Conservation (phyloP, 2,888 invertebrate species). For the Hemistola chrysoprasaria region DNA sequence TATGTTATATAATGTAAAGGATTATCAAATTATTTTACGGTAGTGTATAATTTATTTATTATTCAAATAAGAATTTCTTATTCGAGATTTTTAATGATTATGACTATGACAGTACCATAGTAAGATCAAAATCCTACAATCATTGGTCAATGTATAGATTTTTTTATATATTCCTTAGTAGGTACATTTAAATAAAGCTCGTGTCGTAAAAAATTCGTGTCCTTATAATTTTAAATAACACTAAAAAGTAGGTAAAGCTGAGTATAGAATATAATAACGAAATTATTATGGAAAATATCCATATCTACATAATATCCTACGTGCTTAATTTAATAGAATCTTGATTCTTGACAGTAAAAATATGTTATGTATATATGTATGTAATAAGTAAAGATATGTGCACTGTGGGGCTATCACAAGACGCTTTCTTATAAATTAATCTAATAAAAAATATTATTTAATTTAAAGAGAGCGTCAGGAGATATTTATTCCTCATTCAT, state of each 20-base stretch:
- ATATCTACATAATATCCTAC: constrained; percentile 23
- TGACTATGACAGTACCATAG: no score
- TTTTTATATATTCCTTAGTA: no score
- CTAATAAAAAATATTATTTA: not conserved
- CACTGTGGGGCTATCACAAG: constrained; percentile 19
- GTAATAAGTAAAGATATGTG: constrained; percentile 33
- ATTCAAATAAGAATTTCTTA: no score
- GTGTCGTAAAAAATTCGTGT: no score
- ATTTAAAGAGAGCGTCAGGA: constrained; percentile 21
- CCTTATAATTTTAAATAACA: not conserved
- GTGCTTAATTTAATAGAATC: constrained; percentile 33
- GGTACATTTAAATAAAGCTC: no score
- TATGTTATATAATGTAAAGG: constrained; percentile 3
- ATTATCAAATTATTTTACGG: not conserved
- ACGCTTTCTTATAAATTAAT: constrained; percentile 17
- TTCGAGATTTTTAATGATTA: no score
- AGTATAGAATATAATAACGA: constrained; percentile 1
- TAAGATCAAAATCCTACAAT: no score
- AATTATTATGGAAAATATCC: constrained; percentile 14
- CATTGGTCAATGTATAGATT: no score
- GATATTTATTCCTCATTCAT: constrained; percentile 19
- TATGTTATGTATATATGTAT: no score
- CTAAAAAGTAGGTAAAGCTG: not conserved
- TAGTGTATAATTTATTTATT: no score
- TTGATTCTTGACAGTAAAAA: constrained; percentile 44